These are phyloP conservation scores for Drosophila pandora DNA, from an alignment of 1,140 invertebrate species.

Conservation along the genomic window DNA sequence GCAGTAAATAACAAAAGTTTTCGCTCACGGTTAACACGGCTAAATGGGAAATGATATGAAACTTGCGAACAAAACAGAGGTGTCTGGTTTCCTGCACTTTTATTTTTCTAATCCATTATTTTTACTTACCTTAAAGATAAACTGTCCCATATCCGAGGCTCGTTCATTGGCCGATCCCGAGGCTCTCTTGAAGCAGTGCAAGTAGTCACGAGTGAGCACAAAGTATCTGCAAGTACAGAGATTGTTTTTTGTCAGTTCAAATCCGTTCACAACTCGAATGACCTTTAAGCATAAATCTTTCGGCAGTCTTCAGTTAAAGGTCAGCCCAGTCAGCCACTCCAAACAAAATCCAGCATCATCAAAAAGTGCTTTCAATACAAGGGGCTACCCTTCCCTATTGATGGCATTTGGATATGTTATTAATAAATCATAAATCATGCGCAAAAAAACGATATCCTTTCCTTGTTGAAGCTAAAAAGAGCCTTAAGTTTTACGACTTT, in stretches of 20 bases:
- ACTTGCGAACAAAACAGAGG: background rate
- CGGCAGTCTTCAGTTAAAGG: slow-evolving; percentile 55
- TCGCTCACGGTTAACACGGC: background rate
- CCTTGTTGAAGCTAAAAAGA: slow-evolving; percentile 2
- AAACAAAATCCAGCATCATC: slow-evolving; percentile 27
- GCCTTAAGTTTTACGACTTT: slow-evolving; percentile 52
- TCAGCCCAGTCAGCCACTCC: slow-evolving; percentile 37
- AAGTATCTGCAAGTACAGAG: slow-evolving; percentile 85
- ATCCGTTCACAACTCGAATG: slow-evolving; percentile 8
- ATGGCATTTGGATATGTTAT: slow-evolving; percentile 60
- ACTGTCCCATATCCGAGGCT: slow-evolving; percentile 89
- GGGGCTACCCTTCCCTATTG: slow-evolving; percentile 13
- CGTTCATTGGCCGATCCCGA: slow-evolving; percentile 85
- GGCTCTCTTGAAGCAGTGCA: slow-evolving; percentile 88
- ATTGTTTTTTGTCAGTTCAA: slow-evolving; percentile 22
- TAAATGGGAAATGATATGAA: background rate
- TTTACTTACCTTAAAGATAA: slow-evolving; percentile 87
- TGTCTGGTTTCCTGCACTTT: slow-evolving; percentile 2
- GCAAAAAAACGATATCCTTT: slow-evolving; percentile 24
- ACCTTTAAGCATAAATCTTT: slow-evolving; percentile 43
- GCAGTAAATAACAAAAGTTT: slow-evolving; percentile 54
- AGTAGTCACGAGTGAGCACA: slow-evolving; percentile 88
- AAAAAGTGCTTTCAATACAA: slow-evolving; percentile 34
- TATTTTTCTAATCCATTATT: background rate
- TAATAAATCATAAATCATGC: slow-evolving; percentile 78